Percentiles rank a stretch among this genome's conserved stretches.
phyloP scores from a whole-genome alignment of 2,797 vertebrate genomes.

The Periparus ater region DNA sequence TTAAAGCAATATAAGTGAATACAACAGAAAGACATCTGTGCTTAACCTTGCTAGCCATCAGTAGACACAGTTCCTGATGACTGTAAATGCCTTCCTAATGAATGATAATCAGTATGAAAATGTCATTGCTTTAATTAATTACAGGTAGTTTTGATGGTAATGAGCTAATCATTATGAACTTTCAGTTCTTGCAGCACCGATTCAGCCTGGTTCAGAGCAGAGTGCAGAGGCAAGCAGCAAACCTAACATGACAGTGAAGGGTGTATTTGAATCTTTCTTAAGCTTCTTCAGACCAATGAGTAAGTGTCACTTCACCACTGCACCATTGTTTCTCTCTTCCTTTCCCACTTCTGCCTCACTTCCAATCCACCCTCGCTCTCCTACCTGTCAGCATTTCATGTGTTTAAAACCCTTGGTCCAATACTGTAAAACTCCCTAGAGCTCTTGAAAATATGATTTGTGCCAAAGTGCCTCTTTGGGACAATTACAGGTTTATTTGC shows the following conservation, averaged over 20 bases:
- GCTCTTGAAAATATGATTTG: not conserved
- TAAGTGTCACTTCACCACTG: conserved; percentile 53
- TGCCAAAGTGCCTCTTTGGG: not conserved
- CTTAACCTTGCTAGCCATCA: conserved; percentile 49
- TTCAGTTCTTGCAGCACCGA: not conserved
- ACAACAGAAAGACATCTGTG: conserved; percentile 1
- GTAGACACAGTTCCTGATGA: conserved; percentile 20
- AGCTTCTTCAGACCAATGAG: conserved; percentile 71
- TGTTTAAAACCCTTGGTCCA: not conserved
- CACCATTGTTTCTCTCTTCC: not conserved
- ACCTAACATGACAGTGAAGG: not conserved
- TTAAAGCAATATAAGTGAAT: conserved; percentile 28
- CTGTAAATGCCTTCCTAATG: conserved; percentile 44
- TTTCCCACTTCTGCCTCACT: not conserved
- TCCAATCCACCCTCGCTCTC: not conserved
- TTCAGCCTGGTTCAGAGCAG: not conserved
- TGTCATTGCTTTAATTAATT: conserved; percentile 54
- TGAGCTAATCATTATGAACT: conserved; percentile 48
- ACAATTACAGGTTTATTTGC: not conserved
- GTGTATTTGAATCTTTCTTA: accelerated
- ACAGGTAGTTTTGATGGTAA: conserved; percentile 34
- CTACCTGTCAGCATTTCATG: not conserved
- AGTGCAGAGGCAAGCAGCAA: not conserved
- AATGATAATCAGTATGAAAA: conserved; percentile 44
- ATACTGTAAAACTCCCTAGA: not conserved